A percentile compares a stretch with the other conserved stretches of the same genome.
phyloP scores from a whole-genome alignment of 2,888 invertebrate species.

The Leucoma salicis region DNA sequence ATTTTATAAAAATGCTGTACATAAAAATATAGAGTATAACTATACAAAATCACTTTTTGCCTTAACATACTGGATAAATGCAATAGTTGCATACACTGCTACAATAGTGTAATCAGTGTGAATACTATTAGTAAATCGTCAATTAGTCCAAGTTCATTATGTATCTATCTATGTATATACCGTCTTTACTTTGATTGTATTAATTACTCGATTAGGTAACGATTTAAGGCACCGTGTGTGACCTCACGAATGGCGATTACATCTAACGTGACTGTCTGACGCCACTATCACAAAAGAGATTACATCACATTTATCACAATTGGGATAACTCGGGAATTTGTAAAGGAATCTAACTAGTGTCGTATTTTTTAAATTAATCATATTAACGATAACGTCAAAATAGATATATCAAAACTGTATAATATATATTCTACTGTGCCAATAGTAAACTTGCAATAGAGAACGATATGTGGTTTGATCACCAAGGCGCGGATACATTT shows the following conservation, averaged over 20 bases:
- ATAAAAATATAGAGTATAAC: slow-evolving; percentile 62
- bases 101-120: slow-evolving; percentile 53
- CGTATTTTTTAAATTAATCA: slow-evolving; percentile 24
- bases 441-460: slow-evolving; percentile 34
- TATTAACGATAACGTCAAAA: slow-evolving; percentile 31
- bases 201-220: slow-evolving; percentile 60
- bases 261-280: slow-evolving; percentile 74
- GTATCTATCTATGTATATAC: slow-evolving; percentile 36
- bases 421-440: slow-evolving; percentile 26
- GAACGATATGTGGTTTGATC: slow-evolving; percentile 44
- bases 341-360: slow-evolving; percentile 34
- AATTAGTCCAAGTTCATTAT: slow-evolving; percentile 47
- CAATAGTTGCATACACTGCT: slow-evolving; percentile 64
- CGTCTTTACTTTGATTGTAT: slow-evolving; percentile 38
- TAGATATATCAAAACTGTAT: slow-evolving; percentile 30
- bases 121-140: slow-evolving; percentile 65
- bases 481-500: too few relatives aligned
- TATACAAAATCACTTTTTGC: slow-evolving; percentile 70
- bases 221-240: slow-evolving; percentile 53
- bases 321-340: slow-evolving; percentile 60
- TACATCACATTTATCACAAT: slow-evolving; percentile 79
- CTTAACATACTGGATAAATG: slow-evolving; percentile 75
- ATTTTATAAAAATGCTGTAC: slow-evolving; percentile 71
- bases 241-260: slow-evolving; percentile 58
- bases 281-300: slow-evolving; percentile 79